Base-by-base conservation (phyloP, 1,140 invertebrate species). In the Heliconius congener region DNA sequence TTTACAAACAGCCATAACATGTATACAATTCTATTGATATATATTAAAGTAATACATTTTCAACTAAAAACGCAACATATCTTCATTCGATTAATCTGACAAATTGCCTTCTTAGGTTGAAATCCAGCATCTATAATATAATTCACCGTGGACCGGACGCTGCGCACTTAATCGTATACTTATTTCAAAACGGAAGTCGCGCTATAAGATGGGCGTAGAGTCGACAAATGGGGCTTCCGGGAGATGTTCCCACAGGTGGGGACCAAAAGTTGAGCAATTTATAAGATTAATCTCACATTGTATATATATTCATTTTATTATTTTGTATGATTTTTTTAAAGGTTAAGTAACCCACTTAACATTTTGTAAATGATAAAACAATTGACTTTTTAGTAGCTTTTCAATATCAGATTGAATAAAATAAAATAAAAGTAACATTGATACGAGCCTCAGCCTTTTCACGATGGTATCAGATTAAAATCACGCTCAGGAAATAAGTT, bases 201-300 rank as follows among this genome's bases (percentile, higher is more conserved):
- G 73, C 78, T 79, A 83, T 83, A 66, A 80, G 77, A 76, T 77
- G 76, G 76, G 85, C 80, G 83, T 84, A 78, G 60, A 74, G 78
- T 81, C 77, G 78, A 85, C 84, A 83, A 85, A 85, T 85, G 83
- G 75, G 78, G 78, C 84, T 82, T 84, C 82, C 82, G 84, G 82
- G 19, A 27, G 46, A 78, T 50, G 50, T 78, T 78, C 71, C 77
- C 77, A 78, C 77, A 66, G 60, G 11, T 66, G n/a, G 27, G 27
- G 4, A 57, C 9, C 11, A 16, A 66, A 3, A 16, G 23, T 23
- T 66, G 3, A 66, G 11, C 19, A 66, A 4, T 66, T 27, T 66
- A 9, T 66, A 1, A 30, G 60, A 30, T 66, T 30, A 66, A 66
- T 66, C 11, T 66, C 3, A 30, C 1, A 66, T 27, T 27, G 3